Base-by-base conservation (phyloP, 1,140 invertebrate species). In the Rhyacophila brunnea region DNA sequence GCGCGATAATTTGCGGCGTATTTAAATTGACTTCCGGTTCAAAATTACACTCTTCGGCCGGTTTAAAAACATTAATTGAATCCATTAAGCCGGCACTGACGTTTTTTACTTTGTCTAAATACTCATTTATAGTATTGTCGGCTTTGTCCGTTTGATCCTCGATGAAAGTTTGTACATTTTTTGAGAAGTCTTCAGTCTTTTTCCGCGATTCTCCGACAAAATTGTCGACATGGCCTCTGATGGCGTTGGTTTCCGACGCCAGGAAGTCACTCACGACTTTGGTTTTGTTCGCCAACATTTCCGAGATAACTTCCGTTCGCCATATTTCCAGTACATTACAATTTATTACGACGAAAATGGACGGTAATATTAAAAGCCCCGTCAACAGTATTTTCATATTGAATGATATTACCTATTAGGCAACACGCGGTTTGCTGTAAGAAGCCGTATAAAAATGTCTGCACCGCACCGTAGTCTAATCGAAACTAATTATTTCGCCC, bases 1-100 rank as follows among this genome's bases (percentile, higher is more conserved):
- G 67, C 38, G 74, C 77, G 61, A 88, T 84, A 32, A 88, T 74
- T 60, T 88, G 81, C 1, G 80, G 75, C 2, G 77, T 77, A 0
- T 66, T 73, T 71, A 80, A 73, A 6, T 67, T 66, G 10, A 78
- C 65, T 2, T 70, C 66, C 0, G 76, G 75, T 54, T 77, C 72
- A 35, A 56, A 58, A 35, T 60, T 43, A 15, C 46, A 55, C 17
- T 49, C 35, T 4, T 9, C 11, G 10, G 60, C 42, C 5, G 20
- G 13, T 13, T 56, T 56, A 20, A 64, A 60, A 35, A 59, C 13
- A 17, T 58, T 51, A 40, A 50, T 50, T 6, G 20, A 53, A 11
- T 46, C 15, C 28, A 19, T 32, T 6, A 47, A 42, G n/a, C 28
- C 34, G n/a, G 23, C 46, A 11, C 32, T 47, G 20, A 38, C 42